Conservation (phyloP, 2,797 vertebrate genomes). For the Vespertilio murinus region DNA sequence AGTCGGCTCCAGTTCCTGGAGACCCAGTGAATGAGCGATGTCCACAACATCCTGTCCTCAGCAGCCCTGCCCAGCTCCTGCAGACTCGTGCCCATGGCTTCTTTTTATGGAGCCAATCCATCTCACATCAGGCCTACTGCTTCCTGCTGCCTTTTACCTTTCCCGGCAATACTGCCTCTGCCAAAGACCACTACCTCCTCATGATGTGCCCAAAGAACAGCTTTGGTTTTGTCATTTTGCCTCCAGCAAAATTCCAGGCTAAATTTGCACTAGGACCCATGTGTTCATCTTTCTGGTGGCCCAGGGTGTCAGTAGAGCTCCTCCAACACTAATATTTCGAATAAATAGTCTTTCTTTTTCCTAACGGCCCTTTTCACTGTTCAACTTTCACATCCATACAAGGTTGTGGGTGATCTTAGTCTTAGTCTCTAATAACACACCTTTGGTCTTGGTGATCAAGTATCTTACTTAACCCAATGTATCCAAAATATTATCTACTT, state of each 20-base stretch:
- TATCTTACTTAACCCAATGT: background rate
- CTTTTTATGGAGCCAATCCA: background rate
- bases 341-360: background rate
- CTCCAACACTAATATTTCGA: background rate
- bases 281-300: background rate
- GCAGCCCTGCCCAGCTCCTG: background rate
- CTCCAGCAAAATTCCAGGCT: background rate
- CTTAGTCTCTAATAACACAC: background rate
- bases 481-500: background rate
- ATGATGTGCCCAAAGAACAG: background rate
- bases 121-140: background rate
- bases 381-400: background rate
- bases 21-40: background rate
- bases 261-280: background rate
- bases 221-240: background rate
- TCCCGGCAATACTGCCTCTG: background rate
- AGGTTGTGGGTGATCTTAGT: background rate
- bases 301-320: background rate
- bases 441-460: background rate
- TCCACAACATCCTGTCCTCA: background rate
- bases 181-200: background rate
- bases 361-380: background rate
- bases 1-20: background rate
- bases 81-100: background rate
- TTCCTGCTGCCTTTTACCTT: background rate